Evolutionary conservation across 2,888 invertebrate genomes (phyloP).

Genomic region (Lagria hirta): DNA sequence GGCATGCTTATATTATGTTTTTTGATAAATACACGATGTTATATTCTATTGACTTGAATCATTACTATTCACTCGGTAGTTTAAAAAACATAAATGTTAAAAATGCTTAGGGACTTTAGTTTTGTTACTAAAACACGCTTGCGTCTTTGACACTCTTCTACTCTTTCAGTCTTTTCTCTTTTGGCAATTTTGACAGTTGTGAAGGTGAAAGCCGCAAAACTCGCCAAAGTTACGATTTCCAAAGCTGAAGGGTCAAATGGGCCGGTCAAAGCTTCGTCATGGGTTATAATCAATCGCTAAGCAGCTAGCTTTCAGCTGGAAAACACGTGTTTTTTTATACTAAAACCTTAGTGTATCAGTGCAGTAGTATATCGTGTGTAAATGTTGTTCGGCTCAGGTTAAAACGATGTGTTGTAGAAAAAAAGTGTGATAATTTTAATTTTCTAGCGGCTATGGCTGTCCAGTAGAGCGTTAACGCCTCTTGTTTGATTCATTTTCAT

Average conservation of each 20-base stretch:
- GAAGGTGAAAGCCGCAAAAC: constrained; percentile 20
- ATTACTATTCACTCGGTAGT: too few species aligned
- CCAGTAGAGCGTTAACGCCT: constrained; percentile 45
- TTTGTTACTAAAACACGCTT: too few species aligned
- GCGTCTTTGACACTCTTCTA: background rate
- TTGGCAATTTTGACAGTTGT: constrained; percentile 8
- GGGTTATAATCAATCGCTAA: constrained; percentile 47
- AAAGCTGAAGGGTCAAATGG: constrained; percentile 26
- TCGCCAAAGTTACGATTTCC: constrained; percentile 6
- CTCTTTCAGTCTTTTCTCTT: too few species aligned
- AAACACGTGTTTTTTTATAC: constrained; percentile 36
- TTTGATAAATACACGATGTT: too few species aligned
- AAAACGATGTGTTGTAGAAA: constrained; percentile 48
- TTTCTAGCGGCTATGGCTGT: constrained; percentile 48
- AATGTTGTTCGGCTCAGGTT: constrained; percentile 48
- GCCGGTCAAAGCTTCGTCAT: constrained; percentile 31
- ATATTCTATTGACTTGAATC: too few species aligned
- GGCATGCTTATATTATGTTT: too few species aligned
- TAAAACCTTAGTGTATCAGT: constrained; percentile 41
- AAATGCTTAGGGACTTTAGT: too few species aligned
- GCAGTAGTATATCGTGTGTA: constrained; percentile 37
- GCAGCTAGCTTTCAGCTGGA: constrained; percentile 50
- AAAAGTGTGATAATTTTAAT: constrained; percentile 50
- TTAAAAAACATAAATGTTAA: too few species aligned
- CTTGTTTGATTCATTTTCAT: constrained; percentile 42